phyloP scores from a whole-genome alignment of 2,113 vertebrate genomes.

The Pygoscelis adeliae region DNA sequence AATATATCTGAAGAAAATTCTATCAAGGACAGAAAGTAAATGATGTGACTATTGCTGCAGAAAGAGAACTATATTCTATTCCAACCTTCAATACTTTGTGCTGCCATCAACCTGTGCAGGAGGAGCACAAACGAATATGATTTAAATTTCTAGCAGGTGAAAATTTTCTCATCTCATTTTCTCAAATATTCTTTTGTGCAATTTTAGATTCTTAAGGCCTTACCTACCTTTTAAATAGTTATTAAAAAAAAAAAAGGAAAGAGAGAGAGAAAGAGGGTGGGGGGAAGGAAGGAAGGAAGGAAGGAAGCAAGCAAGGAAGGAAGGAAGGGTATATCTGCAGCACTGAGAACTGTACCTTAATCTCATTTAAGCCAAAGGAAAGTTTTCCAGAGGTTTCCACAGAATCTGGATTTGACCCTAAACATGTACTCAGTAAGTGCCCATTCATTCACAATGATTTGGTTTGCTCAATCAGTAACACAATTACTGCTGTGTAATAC shows the following conservation, averaged over 20 bases:
- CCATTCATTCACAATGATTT: background rate
- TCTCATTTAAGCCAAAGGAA: background rate
- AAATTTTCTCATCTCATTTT: background rate
- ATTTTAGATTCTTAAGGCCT: background rate
- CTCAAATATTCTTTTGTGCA: background rate
- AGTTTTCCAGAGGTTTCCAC: background rate
- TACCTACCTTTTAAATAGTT: background rate
- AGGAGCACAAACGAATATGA: background rate
- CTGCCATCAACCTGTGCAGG: background rate
- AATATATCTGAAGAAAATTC: background rate
- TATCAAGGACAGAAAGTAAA: background rate
- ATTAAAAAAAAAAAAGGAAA: background rate
- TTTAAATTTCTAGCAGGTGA: background rate
- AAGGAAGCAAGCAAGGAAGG: background rate
- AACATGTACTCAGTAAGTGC: background rate
- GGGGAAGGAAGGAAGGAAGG: background rate
- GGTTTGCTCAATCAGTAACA: background rate
- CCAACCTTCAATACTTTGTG: background rate
- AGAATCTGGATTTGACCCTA: background rate
- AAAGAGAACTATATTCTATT: background rate
- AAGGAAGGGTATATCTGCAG: background rate
- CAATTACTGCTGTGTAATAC: background rate
- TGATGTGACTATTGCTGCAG: background rate
- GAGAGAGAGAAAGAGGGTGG: background rate
- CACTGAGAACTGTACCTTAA: background rate